Conservation (phyloP, 2,888 invertebrate genomes). For the Digitonthophagus gazella region DNA sequence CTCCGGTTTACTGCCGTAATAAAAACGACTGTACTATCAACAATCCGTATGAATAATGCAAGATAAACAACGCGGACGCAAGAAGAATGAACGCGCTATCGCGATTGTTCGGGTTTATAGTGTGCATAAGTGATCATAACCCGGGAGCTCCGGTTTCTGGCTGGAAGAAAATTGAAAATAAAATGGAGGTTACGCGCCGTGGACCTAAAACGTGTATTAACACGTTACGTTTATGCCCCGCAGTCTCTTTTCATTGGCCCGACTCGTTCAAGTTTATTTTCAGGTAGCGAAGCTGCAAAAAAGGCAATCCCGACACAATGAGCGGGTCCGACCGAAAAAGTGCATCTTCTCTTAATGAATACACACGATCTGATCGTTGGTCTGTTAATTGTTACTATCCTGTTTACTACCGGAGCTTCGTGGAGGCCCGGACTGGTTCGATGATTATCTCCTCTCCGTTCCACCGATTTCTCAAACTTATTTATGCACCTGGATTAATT, state of each 20-base stretch:
- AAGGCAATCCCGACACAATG: not conserved
- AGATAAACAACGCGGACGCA: not conserved
- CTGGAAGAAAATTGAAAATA: not conserved
- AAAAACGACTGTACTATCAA: not conserved
- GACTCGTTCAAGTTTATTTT: not conserved
- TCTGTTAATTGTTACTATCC: not conserved
- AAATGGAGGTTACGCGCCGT: not conserved
- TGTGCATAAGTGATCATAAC: not conserved
- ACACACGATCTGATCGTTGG: not conserved
- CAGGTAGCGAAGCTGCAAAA: not conserved
- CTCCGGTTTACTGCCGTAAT: not conserved
- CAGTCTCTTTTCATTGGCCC: not conserved
- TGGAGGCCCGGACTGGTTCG: not conserved
- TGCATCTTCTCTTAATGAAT: not conserved
- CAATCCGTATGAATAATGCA: not conserved
- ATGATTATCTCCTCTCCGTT: not conserved
- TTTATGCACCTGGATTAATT: not conserved
- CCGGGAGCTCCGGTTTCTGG: not conserved
- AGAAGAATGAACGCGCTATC: not conserved
- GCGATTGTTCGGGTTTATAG: not conserved
- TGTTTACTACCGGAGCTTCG: not conserved
- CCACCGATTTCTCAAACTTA: not conserved
- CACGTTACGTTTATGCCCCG: not conserved
- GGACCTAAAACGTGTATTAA: not conserved
- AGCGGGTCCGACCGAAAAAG: not conserved